phyloP scores from a whole-genome alignment of 2,888 invertebrate genomes.

The Pristionchus exspectatus region DNA sequence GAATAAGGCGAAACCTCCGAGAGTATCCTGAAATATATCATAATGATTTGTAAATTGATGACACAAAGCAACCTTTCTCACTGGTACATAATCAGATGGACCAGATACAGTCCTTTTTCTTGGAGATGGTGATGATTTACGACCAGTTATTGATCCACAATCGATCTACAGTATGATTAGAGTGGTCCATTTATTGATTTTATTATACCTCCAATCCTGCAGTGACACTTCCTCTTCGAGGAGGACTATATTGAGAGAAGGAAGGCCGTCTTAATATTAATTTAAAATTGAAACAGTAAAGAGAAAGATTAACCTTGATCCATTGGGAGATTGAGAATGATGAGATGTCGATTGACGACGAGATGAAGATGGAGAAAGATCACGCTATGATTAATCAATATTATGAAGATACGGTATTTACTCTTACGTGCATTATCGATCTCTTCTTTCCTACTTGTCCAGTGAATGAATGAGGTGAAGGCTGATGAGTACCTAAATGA shows the following conservation, averaged over 20 bases:
- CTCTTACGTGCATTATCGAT: conserved; percentile 20
- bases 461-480: not conserved
- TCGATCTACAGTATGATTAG: conserved; percentile 40
- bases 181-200: not conserved
- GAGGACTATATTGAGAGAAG: conserved; percentile 14
- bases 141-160: conserved; percentile 21
- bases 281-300: not conserved
- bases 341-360: not conserved
- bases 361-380: conserved; percentile 36
- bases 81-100: conserved; percentile 43
- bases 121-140: conserved; percentile 24
- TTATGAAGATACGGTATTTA: not conserved
- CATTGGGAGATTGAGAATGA: conserved; percentile 23
- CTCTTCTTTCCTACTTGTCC: not conserved
- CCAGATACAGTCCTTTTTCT: not conserved
- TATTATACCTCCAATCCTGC: conserved; percentile 24
- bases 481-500: not conserved
- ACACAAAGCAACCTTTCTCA: not conserved
- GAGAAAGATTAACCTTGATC: not conserved
- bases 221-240: conserved; percentile 13
- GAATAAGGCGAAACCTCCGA: conserved; percentile 12
- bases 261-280: not conserved
- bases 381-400: conserved; percentile 9
- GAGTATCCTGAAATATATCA: conserved; percentile 28
- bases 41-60: too few relatives aligned